Base-by-base conservation (phyloP, 2,113 vertebrate genomes). In the Semicossyphus pulcher region DNA sequence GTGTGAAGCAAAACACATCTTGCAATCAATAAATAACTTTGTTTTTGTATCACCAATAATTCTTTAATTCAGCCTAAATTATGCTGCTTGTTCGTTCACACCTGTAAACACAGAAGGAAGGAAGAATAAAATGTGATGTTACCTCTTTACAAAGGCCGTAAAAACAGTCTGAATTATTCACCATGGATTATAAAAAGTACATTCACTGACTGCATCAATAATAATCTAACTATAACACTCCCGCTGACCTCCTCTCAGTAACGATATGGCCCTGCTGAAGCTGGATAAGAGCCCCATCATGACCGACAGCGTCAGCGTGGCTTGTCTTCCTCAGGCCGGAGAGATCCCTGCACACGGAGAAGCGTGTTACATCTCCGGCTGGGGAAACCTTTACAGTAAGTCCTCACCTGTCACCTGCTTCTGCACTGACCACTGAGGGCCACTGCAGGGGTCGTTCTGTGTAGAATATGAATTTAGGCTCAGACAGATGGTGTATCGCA, bases 331-430 rank as follows among this genome's bases (percentile, higher is more conserved):
- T 2, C 52, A 78, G 53, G 79, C 87, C 3, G 91, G 64, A 45
- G 81, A 92, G 37, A 84, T 89, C 65, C 81, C 59, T 10, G 4
- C 71, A 25, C 88, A 93, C 1, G 76, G 86, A 21, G 53, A 66
- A 0, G 54, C 61, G 0, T 93, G 93, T 72, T 92, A 79, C 63
- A 84, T 93, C 79, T 84, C 88, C 2, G 92, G 92, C 77, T 94
- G 92, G 93, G 92, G 92, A 3, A 89, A 91, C 78, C 90, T 93
- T 53, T 91, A 92, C 88, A 92, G 92, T 93, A 85, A 32, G 45
- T 48, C 18, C 4, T 7, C 39, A 21, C 52, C 11, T 44, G 25
- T 71, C 21, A n/a, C 7, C 45, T 53, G 41, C 11, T 18, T 37
- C 6, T 60, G 5, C n/a, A 31, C 34, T 47, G 12, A 31, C 0